phyloP scores from a whole-genome alignment of 2,888 invertebrate species.

The Fissipunctia ypsillon region DNA sequence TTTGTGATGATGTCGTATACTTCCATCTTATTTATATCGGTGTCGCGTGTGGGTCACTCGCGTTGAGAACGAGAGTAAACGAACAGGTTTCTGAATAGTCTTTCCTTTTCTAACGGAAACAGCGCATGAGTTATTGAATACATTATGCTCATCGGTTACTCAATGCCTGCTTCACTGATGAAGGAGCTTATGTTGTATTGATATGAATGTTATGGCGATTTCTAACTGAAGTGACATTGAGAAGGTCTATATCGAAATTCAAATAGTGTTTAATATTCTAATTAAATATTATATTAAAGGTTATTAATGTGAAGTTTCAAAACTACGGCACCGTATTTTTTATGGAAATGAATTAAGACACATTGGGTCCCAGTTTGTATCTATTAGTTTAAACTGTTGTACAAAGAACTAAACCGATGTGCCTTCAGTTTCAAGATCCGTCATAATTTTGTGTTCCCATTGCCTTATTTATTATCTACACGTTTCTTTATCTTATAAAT shows the following conservation, averaged over 20 bases:
- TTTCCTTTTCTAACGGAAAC: slow-evolving; percentile 86
- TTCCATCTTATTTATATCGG: slow-evolving; percentile 88
- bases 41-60: slow-evolving; percentile 75
- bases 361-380: not conserved
- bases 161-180: slow-evolving; percentile 73
- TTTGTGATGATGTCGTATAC: slow-evolving; percentile 80
- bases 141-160: slow-evolving; percentile 82
- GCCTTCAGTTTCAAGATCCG: not conserved
- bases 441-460: not conserved
- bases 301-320: slow-evolving; percentile 47
- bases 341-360: slow-evolving; percentile 22
- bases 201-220: slow-evolving; percentile 69
- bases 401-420: not conserved
- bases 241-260: slow-evolving; percentile 62
- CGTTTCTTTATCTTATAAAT: no score
- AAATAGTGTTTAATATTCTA: slow-evolving; percentile 54
- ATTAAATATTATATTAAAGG: slow-evolving; percentile 39
- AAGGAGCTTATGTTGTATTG: slow-evolving; percentile 69
- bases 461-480: not conserved
- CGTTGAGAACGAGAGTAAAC: slow-evolving; percentile 79
- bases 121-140: slow-evolving; percentile 75
- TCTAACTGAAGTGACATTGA: slow-evolving; percentile 46
- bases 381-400: not conserved
- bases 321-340: slow-evolving; percentile 4
- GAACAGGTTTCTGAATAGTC: slow-evolving; percentile 81